Evolutionary conservation across 1,140 invertebrate genomes (phyloP).

Genomic region (Leptinotarsa defecta): DNA sequence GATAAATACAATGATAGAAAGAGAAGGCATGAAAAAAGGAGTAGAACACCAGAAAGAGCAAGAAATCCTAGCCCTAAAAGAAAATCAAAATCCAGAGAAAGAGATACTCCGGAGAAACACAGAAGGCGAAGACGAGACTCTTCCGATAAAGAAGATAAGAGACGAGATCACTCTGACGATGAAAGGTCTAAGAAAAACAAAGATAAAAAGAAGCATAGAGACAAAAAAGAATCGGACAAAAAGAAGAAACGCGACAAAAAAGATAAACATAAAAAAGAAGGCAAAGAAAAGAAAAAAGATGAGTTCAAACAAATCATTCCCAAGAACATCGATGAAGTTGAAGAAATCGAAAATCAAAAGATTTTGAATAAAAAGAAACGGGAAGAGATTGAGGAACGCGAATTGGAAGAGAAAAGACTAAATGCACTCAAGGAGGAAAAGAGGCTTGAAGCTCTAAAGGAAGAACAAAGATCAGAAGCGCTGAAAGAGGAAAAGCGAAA

Average conservation of each 20-base stretch:
- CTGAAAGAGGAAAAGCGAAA: slow-evolving; percentile 30
- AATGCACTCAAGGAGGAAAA: slow-evolving; percentile 50
- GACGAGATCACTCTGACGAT: slow-evolving; percentile 53
- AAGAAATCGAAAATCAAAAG: slow-evolving; percentile 56
- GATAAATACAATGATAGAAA: slow-evolving; percentile 33
- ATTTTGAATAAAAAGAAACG: slow-evolving; percentile 59
- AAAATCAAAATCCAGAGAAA: slow-evolving; percentile 50
- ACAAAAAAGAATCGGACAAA: slow-evolving; percentile 61
- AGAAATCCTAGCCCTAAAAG: slow-evolving; percentile 39
- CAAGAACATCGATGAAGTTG: slow-evolving; percentile 52
- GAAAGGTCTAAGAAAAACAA: slow-evolving; percentile 60
- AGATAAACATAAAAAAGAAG: slow-evolving; percentile 58
- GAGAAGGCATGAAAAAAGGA: slow-evolving; percentile 29
- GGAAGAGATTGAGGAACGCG: slow-evolving; percentile 58
- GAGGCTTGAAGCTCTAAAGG: slow-evolving; percentile 54
- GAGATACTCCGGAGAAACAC: slow-evolving; percentile 50
- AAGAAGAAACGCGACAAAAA: slow-evolving; percentile 60
- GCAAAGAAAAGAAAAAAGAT: slow-evolving; percentile 59
- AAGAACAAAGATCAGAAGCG: slow-evolving; percentile 44
- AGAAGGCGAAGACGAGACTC: slow-evolving; percentile 37
- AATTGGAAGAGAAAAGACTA: slow-evolving; percentile 57
- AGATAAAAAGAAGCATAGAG: slow-evolving; percentile 62
- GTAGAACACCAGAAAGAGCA: slow-evolving; percentile 38
- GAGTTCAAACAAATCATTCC: slow-evolving; percentile 60
- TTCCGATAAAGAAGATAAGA: slow-evolving; percentile 54